Percentiles rank a stretch among this genome's conserved stretches.
Evolutionary conservation across 2,113 vertebrate genomes (phyloP).

Genomic region (Aplodontia rufa): DNA sequence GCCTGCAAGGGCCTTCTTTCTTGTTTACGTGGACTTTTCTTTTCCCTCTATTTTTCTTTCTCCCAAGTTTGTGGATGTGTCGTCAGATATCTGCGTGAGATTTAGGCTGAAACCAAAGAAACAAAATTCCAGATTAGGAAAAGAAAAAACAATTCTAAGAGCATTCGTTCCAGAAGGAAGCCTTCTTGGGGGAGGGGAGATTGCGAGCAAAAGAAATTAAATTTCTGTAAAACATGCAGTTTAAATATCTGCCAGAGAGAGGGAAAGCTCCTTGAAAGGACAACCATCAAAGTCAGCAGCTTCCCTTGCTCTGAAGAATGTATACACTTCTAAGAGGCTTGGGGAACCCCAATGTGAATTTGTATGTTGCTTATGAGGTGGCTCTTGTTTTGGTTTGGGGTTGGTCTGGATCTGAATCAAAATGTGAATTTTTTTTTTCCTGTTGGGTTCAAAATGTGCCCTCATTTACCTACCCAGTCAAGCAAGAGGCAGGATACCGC

Average conservation of each 20-base stretch:
- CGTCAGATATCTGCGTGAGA: not conserved
- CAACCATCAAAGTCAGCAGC: not conserved
- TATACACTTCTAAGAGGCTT: not conserved
- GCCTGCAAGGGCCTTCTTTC: conserved; percentile 15
- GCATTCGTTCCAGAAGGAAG: conserved; percentile 39
- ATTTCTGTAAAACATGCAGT: conserved; percentile 48
- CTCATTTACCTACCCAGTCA: not conserved
- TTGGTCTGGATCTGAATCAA: no score
- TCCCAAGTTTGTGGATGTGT: not conserved
- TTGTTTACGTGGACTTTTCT: conserved; percentile 73
- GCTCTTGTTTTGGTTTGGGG: conserved; percentile 3
- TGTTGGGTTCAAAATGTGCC: not conserved
- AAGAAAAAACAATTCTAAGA: not conserved
- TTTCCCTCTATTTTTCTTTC: not conserved
- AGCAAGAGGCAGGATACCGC: not conserved
- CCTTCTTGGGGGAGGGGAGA: conserved; percentile 45
- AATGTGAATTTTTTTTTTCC: fast-evolving
- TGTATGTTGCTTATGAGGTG: not conserved
- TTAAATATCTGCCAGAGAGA: conserved; percentile 3
- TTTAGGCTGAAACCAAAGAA: conserved; percentile 16
- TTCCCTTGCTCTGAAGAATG: not conserved
- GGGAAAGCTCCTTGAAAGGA: not conserved
- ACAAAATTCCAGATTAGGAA: conserved; percentile 33
- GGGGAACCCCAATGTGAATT: not conserved
- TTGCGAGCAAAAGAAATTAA: conserved; percentile 33